Base-by-base conservation (phyloP, 2,888 invertebrate species). In the Tetragonisca angustula region DNA sequence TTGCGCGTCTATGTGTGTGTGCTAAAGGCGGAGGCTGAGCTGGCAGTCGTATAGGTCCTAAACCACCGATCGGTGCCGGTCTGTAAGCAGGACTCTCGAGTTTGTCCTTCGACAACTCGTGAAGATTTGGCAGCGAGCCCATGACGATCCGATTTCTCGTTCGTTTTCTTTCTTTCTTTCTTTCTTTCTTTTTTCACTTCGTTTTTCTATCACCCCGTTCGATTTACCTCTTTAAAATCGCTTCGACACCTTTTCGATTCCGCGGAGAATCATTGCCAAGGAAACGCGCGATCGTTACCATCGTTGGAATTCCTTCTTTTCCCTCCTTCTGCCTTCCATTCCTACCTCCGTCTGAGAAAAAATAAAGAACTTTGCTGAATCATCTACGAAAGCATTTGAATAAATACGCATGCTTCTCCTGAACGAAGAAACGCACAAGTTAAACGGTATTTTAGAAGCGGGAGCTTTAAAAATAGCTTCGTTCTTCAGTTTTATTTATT, bases 111-210 rank as follows among this genome's bases (percentile, higher is more conserved):
- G 95, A 95, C 91, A 96, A 94, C 91, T 96, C 96, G 92, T 96
- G 96, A 81, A 96, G 93, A 94, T 96, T 96, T 87, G 96, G 96
- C 91, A 96, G 92, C 90, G 96, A 96, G 76, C 96, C 96, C 96
- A 96, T 96, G 71, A 96, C 96, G 70, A 67, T 91, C 4, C 32
- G n/a, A 17, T 70, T 49, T 50, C 67, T 70, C 17, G 61, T 52
- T 32, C 94, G n/a, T 61, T 79, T 75, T 71, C 76, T 72, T 69
- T 71, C 75, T 62, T 64, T 79, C 5, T 5, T 36, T 36, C 5
- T 0, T 36, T 0, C 0, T 6, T 36, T 43, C 9, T 11, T 43
- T 43, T 11, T 43, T 2, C 32, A 32, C 32, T 32, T 4, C 9
- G 43, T 43, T 43, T 43, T 43, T 9, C 36, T 9, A 0, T 43